These are phyloP conservation scores for Lepas anatifera DNA, from an alignment of 2,888 invertebrate species.

Conservation along the genomic window DNA sequence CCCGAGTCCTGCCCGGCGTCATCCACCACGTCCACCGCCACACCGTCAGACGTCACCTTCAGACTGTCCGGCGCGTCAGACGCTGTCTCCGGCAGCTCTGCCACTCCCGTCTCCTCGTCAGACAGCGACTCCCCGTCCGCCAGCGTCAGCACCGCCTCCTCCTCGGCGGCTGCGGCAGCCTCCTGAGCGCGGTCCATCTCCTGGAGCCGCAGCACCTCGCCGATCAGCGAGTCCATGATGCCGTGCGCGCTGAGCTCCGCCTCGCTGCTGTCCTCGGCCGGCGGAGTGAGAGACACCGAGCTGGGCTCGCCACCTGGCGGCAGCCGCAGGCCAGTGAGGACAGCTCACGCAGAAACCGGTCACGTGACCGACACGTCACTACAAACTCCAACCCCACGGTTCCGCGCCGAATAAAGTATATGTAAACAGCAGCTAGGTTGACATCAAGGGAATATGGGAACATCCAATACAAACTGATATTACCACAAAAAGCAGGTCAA, in stretches of 20 bases:
- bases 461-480: too few relatives aligned
- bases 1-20: not conserved
- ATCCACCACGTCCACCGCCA: not conserved
- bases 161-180: not conserved
- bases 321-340: not conserved
- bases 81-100: not conserved
- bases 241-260: not conserved
- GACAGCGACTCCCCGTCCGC: not conserved
- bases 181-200: not conserved
- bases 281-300: not conserved
- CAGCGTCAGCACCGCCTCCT: not conserved
- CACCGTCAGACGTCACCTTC: not conserved
- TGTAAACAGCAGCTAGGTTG: too few relatives aligned
- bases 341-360: too few relatives aligned
- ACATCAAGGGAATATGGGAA: too few relatives aligned
- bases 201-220: constrained; percentile 1
- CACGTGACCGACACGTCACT: too few relatives aligned
- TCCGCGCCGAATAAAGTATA: too few relatives aligned
- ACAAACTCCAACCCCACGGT: too few relatives aligned
- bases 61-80: not conserved
- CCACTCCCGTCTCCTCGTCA: not conserved
- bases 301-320: not conserved
- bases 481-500: too few relatives aligned
- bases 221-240: constrained; percentile 5
- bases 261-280: not conserved